These are phyloP conservation scores for Ispidina picta DNA, from an alignment of 2,797 vertebrate species.

Conservation along the genomic window DNA sequence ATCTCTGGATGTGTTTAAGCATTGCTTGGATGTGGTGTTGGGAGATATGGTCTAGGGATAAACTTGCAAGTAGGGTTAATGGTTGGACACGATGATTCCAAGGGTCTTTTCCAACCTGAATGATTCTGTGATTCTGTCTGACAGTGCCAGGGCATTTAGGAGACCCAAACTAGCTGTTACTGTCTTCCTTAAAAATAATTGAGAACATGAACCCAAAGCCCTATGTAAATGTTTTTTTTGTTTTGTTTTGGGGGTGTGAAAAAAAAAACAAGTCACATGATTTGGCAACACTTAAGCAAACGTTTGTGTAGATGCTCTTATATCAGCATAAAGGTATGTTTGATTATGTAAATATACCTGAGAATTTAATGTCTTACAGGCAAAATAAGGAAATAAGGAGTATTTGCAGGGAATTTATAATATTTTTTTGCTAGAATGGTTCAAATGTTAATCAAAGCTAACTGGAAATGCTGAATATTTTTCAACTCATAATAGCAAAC, in stretches of 20 bases:
- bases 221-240: neutral
- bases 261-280: neutral
- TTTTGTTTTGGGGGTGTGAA: neutral
- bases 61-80: no score
- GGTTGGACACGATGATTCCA: no score
- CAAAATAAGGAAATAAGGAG: neutral
- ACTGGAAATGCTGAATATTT: neutral
- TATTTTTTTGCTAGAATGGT: neutral
- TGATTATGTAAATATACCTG: neutral
- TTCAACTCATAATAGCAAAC: neutral
- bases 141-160: fast-evolving
- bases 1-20: no score
- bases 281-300: neutral
- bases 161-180: neutral
- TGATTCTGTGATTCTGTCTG: no score
- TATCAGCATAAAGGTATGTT: neutral
- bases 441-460: neutral
- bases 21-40: no score
- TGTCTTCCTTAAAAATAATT: neutral
- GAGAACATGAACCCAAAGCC: neutral
- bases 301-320: neutral
- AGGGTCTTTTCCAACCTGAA: no score
- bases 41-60: no score
- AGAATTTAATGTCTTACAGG: neutral
- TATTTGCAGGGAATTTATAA: neutral